Evolutionary conservation across 1,140 invertebrate genomes (phyloP), one percentile per base, ranked within the genome.

Genomic region (Dreissena polymorpha): DNA sequence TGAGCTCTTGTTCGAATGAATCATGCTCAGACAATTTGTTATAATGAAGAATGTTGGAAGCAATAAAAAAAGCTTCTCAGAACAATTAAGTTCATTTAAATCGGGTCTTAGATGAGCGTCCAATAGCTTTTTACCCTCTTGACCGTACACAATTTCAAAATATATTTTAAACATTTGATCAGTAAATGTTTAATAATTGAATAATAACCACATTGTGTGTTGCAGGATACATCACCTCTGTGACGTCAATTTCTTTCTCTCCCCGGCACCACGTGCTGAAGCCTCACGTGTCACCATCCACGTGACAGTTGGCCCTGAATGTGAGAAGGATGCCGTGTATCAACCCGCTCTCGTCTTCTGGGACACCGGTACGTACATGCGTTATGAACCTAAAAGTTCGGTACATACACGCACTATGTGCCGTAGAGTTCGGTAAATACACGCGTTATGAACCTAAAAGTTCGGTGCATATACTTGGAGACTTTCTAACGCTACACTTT

Each of bases 281-380:
- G 63, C 25, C 21, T 50, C 63, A 51, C 13, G 13, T 14, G 67
- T 77, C 39, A 23, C 16, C 23, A 65, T 77, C 23, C 64, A 77
- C 51, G 25, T 77, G n/a, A 77, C 74, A 5, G 60, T 77, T 3
- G 2, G 25, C 23, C 27, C 16, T 0, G 74, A 18, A 1, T 77
- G 74, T 77, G 39, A 77, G 57, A 64, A 77, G 14, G 74, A 77
- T n/a, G 16, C 57, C 14, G 50, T 53, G 18, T 67, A 67, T 50
- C 74, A 77, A 23, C 74, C 74, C 21, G 74, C 74, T 3, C 39
- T 77, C 14, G 67, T 77, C 3, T 77, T 23, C 64, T 77, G 74
- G 74, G 39, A 77, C 25, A 77, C 50, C 13, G 74, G 74, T 77
- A 60, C 57, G 16, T 39, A 39, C 39, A 39, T 8, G 2, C 12